Base-by-base conservation (phyloP, 2,797 vertebrate genomes). In the Notolabrus celidotus region DNA sequence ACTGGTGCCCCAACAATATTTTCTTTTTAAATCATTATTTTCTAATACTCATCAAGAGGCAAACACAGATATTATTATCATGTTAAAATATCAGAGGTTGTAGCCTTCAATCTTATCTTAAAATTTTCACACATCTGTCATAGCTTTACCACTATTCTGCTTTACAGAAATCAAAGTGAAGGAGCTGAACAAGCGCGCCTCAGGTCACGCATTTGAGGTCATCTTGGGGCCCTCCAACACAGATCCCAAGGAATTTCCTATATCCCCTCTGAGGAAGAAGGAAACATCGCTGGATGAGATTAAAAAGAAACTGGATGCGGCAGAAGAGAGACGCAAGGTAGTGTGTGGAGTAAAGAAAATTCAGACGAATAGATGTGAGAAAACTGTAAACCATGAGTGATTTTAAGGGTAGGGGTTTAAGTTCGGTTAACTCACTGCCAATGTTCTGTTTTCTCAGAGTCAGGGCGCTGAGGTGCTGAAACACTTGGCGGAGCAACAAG, bases 311-410 rank as follows among this genome's bases (percentile, higher is more conserved):
- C 55, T 98, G 91, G 95, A 97, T 74, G 97, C 97, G 9, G 97
- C 98, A 62, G 96, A 97, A 67, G 97, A 97, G 88, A 95, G 97
- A 84, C 96, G 97, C 69, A 98, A 96, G 96, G 98, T 99, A 94
- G 71, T 29, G 19, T 53, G 36, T 34, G n/a, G 14, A 57, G 38
- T 25, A n/a, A 1, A 10, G 4, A 11, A 58, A 34, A 14, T 34
- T 25, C 10, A 5, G 17, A 50, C n/a, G n/a, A n/a, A n/a, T n/a
- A n/a, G n/a, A n/a, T n/a, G n/a, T n/a, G n/a, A n/a, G n/a, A n/a
- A n/a, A n/a, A n/a, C n/a, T n/a, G n/a, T n/a, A n/a, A n/a, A n/a
- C n/a, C n/a, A n/a, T n/a, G 49, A 55, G 0, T 0, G 10, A 12
- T 5, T 43, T 54, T 22, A 33, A 1, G n/a, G n/a, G n/a, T n/a